Percentiles rank a stretch among this genome's conserved stretches.
phyloP scores from a whole-genome alignment of 1,140 invertebrate species.

The Periplaneta americana region DNA sequence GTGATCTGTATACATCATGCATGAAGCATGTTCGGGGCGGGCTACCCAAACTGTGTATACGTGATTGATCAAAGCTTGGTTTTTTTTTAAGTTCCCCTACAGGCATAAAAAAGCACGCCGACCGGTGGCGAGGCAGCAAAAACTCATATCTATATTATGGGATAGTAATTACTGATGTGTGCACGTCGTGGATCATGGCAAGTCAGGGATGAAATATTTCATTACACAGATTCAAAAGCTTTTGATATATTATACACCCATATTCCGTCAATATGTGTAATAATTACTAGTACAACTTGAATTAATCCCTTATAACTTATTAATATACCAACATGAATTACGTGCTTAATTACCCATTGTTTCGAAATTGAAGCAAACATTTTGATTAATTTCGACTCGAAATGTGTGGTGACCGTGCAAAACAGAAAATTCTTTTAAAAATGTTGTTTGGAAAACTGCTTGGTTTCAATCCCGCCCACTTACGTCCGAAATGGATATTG shows the following conservation, averaged over 20 bases:
- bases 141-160: not conserved
- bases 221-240: not conserved
- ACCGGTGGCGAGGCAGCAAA: too few relatives aligned
- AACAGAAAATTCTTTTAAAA: too few relatives aligned
- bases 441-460: too few relatives aligned
- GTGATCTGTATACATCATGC: not conserved
- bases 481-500: too few relatives aligned
- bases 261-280: not conserved
- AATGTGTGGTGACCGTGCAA: too few relatives aligned
- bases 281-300: not conserved
- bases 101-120: not conserved
- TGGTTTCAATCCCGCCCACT: too few relatives aligned
- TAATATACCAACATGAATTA: not conserved
- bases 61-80: not conserved
- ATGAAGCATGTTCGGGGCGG: too few relatives aligned
- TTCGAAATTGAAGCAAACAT: too few relatives aligned
- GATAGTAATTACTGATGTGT: not conserved
- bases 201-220: not conserved
- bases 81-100: not conserved
- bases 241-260: not conserved
- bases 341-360: not conserved
- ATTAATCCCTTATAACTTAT: not conserved
- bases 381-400: too few relatives aligned
- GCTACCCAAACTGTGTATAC: not conserved
- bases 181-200: not conserved